phyloP scores from a whole-genome alignment of 2,888 invertebrate genomes.

The Drosophila peninsularis region DNA sequence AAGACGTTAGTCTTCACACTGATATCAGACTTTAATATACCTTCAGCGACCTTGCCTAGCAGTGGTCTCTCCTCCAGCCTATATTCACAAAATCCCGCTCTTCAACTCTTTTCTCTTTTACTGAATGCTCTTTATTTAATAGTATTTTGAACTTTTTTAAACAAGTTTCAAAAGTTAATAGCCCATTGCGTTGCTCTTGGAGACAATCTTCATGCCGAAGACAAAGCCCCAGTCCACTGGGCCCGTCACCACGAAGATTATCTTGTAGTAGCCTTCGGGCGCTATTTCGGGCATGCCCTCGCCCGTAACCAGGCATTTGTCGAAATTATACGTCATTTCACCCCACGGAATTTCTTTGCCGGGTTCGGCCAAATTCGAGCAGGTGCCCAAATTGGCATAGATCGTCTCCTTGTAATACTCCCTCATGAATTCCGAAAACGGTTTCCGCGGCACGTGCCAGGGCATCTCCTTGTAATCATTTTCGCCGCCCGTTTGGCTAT shows the following conservation, averaged over 20 bases:
- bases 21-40: background rate
- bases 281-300: background rate
- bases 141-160: background rate
- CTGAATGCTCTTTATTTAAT: background rate
- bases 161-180: background rate
- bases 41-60: background rate
- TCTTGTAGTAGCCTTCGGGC: conserved; percentile 4
- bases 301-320: background rate
- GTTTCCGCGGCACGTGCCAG: background rate
- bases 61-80: background rate
- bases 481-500: conserved; percentile 1
- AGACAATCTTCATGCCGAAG: conserved; percentile 1
- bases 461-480: background rate
- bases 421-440: background rate
- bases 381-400: background rate
- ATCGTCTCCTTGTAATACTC: background rate
- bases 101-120: background rate
- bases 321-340: background rate
- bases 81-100: no score
- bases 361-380: background rate
- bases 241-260: background rate
- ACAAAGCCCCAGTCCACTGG: background rate
- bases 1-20: no score
- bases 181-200: background rate
- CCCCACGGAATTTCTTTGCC: background rate